Percentiles rank a stretch among this genome's conserved stretches.
Conservation (phyloP, 2,113 vertebrate genomes). For the Pterocles gutturalis region DNA sequence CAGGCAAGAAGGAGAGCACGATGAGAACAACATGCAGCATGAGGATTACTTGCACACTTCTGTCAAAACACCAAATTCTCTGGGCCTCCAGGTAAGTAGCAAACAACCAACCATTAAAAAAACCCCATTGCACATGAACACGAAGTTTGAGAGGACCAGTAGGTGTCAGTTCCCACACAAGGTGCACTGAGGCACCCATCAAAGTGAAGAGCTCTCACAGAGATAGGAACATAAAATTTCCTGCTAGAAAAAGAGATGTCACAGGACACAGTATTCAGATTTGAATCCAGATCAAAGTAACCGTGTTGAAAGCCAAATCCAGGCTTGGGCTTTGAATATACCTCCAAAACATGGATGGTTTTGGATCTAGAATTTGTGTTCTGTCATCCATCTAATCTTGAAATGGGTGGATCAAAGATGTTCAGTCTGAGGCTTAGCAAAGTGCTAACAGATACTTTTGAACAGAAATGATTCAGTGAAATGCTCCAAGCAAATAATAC, state of each 20-base stretch:
- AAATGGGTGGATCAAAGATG: conserved; percentile 61
- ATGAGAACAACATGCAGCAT: accelerated
- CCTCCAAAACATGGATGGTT: conserved; percentile 22
- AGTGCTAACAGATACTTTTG: conserved; percentile 51
- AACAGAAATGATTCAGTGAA: conserved; percentile 8
- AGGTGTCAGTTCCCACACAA: not conserved
- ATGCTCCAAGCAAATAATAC: conserved; percentile 20
- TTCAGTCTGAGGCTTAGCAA: conserved; percentile 29
- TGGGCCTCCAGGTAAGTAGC: not conserved
- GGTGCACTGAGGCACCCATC: not conserved
- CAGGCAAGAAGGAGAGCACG: not conserved
- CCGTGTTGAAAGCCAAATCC: not conserved
- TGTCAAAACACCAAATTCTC: not conserved
- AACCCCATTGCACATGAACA: accelerated
- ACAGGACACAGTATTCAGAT: not conserved
- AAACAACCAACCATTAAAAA: not conserved
- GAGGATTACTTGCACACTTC: not conserved
- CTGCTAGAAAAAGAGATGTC: not conserved
- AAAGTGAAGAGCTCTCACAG: not conserved
- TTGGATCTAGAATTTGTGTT: conserved; percentile 25
- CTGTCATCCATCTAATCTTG: conserved; percentile 59
- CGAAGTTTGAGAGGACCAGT: not conserved
- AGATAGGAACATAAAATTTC: not conserved
- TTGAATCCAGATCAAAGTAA: conserved; percentile 20
- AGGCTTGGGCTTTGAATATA: conserved; percentile 7